Base-by-base conservation (phyloP, 2,797 vertebrate genomes). In the Enteromius radiatus region DNA sequence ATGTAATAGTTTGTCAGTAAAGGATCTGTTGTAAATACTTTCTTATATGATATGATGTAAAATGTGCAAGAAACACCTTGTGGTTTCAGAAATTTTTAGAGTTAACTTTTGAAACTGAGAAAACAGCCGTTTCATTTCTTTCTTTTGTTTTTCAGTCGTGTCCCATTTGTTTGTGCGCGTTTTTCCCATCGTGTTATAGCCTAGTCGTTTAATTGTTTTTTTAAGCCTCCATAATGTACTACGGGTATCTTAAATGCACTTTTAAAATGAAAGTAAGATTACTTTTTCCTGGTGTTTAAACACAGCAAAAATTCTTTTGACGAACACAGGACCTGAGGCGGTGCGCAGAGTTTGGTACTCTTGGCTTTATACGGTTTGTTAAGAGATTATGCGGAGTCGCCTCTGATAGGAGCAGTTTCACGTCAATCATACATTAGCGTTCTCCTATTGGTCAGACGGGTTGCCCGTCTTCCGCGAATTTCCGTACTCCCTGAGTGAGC, bases 341-440 rank as follows among this genome's bases (percentile, higher is more conserved):
- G 74, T 70, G 33, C 65, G 1, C 21, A 14, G 3, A 47, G 23
- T 79, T 78, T 73, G 63, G 91, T 87, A 93, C 88, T 93, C 94
- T 94, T 96, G 94, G 88, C 94, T 83, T 78, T 76, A 89, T 23
- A 0, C 47, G 23, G 93, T 92, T 95, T 89, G 94, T 69, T 61
- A 1, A 33, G 10, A 8, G 0, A 52, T 65, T 0, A 61, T 17
- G 6, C 6, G 0, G 43, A 17, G 1, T 82, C 7, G 10, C 47
- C 6, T 0, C 1, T 88, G 47, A 92, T 94, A 93, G 91, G 91
- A 10, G 59, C 0, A 0, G 0, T n/a, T 0, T 1, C 3, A 0
- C 88, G 84, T 88, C 92, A 77, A 10, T 90, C 28, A 84, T 45
- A 0, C 1, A 4, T 33, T 23, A 0, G 14, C 26, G 0, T 21